Evolutionary conservation across 1,140 invertebrate genomes (phyloP).

Genomic region (Magallana ariakensis): DNA sequence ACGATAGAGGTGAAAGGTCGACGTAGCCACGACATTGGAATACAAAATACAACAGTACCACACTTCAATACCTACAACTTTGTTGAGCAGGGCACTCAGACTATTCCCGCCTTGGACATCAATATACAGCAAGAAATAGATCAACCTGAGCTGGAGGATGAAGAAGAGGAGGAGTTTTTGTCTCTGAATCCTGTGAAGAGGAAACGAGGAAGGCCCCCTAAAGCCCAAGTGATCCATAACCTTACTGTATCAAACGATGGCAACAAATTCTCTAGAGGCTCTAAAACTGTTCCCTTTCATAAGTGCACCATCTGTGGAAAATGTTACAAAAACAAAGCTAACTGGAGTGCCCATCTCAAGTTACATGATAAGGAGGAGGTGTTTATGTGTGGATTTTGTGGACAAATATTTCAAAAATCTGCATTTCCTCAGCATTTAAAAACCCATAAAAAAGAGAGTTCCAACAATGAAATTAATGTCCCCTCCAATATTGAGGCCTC

Average conservation of each 20-base stretch:
- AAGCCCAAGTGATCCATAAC: slow-evolving; percentile 39
- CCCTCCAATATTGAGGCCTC: background rate
- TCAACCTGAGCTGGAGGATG: slow-evolving; percentile 8
- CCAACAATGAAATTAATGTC: slow-evolving; percentile 24
- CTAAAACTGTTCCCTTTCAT: slow-evolving; percentile 41
- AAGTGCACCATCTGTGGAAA: slow-evolving; percentile 60
- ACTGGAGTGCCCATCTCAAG: slow-evolving; percentile 57
- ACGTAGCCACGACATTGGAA: slow-evolving; percentile 42
- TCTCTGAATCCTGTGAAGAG: background rate
- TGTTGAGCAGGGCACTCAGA: slow-evolving; percentile 50
- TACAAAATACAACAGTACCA: slow-evolving; percentile 58
- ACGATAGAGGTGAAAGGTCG: slow-evolving; percentile 15
- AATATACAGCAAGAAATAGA: slow-evolving; percentile 3
- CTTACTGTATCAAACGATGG: background rate
- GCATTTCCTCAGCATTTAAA: slow-evolving; percentile 51
- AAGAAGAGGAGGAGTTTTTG: background rate
- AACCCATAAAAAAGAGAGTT: slow-evolving; percentile 48
- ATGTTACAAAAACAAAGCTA: slow-evolving; percentile 59
- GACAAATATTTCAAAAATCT: slow-evolving; percentile 50
- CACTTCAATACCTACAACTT: slow-evolving; percentile 56
- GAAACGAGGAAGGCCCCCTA: slow-evolving; percentile 5
- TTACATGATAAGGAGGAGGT: slow-evolving; percentile 54
- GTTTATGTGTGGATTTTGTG: slow-evolving; percentile 61
- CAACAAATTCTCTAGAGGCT: background rate
- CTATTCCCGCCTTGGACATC: slow-evolving; percentile 11